Conservation (phyloP, 2,113 vertebrate species). For the Aythya baeri region DNA sequence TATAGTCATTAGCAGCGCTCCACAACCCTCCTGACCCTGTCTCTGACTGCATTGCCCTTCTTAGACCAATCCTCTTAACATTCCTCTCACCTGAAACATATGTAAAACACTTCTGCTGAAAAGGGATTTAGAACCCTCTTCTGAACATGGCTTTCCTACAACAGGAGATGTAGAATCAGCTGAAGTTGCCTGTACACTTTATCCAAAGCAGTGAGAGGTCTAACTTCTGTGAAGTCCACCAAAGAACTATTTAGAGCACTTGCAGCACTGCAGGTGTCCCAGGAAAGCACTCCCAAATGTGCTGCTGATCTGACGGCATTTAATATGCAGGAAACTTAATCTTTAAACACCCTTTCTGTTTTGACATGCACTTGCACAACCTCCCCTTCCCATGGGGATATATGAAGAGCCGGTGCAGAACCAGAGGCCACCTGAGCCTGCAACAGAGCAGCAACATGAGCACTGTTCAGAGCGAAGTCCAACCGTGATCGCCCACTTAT, state of each 20-base stretch:
- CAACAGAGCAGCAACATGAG: not conserved
- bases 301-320: not conserved
- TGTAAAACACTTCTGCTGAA: not conserved
- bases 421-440: not conserved
- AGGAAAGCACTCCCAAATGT: not conserved
- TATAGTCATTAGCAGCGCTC: not conserved
- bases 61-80: not conserved
- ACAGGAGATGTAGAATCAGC: accelerated
- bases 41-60: no score
- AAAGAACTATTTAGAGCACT: not conserved
- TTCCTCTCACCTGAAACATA: not conserved
- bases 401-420: not conserved
- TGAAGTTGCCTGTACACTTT: not conserved
- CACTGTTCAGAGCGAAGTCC: not conserved
- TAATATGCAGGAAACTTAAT: not conserved
- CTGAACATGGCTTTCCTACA: not conserved
- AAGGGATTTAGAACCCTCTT: not conserved
- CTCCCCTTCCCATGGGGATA: not conserved
- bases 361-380: not conserved
- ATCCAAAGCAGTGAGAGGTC: not conserved
- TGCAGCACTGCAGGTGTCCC: not conserved
- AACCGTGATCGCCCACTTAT: accelerated
- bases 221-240: not conserved
- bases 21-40: not conserved
- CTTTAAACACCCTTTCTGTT: not conserved